These are phyloP conservation scores for Heliconius ismenius DNA, from an alignment of 2,888 invertebrate genomes.

Conservation along the genomic window DNA sequence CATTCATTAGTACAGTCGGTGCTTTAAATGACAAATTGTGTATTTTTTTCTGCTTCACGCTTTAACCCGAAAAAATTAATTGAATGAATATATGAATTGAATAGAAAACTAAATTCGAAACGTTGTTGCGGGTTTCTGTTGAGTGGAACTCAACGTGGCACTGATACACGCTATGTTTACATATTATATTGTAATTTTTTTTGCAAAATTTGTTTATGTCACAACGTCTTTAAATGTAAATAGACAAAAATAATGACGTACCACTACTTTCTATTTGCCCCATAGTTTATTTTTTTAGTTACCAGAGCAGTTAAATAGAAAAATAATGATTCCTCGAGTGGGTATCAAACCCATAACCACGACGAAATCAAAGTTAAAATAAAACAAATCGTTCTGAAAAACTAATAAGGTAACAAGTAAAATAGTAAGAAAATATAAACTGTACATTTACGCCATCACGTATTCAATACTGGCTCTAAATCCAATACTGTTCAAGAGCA, in stretches of 20 bases:
- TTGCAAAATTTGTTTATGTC: too few species aligned
- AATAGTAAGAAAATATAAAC: neutral
- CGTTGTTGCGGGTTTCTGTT: neutral
- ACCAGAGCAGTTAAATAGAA: neutral
- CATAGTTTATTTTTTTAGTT: neutral
- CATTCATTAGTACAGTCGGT: neutral
- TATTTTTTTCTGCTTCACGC: neutral
- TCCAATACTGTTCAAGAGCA: conserved; percentile 9
- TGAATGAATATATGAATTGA: too few species aligned
- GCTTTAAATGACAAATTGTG: too few species aligned
- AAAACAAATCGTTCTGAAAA: neutral
- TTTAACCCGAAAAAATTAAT: neutral
- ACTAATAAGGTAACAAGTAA: neutral
- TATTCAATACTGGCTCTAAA: conserved; percentile 2
- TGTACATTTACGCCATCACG: neutral
- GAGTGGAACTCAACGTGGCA: neutral
- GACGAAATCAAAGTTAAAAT: neutral
- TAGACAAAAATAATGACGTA: too few species aligned
- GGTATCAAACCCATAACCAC: neutral
- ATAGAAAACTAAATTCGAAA: neutral
- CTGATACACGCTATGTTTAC: too few species aligned
- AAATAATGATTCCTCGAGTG: too few species aligned
- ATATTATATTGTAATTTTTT: too few species aligned
- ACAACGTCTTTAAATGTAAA: too few species aligned
- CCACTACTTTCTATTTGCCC: too few species aligned